phyloP scores from a whole-genome alignment of 2,888 invertebrate genomes.

The Ophioninae sp. region DNA sequence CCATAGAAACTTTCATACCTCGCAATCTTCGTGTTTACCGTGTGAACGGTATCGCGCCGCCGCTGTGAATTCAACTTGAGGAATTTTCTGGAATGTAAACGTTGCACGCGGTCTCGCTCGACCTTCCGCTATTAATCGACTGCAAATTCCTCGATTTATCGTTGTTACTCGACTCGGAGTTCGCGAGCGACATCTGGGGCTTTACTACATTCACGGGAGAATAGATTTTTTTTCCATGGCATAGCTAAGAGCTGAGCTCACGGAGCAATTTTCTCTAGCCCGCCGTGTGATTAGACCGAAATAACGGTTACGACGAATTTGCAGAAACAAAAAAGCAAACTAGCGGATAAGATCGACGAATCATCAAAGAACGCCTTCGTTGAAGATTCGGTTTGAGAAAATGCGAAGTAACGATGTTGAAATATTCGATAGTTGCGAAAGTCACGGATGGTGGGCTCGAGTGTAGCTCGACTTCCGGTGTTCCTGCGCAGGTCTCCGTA shows the following conservation, averaged over 20 bases:
- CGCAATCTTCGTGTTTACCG: constrained; percentile 45
- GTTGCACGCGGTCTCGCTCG: constrained; percentile 8
- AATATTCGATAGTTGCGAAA: not conserved
- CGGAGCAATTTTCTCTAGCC: not conserved
- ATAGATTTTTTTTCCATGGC: not conserved
- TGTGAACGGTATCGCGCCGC: constrained; percentile 50
- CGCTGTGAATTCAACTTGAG: not conserved
- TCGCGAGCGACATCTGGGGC: not conserved
- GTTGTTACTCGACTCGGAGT: constrained; percentile 10
- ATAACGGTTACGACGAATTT: not conserved
- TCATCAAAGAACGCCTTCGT: not conserved
- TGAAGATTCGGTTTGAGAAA: not conserved
- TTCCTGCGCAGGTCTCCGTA: not conserved
- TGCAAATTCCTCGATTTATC: constrained; percentile 44
- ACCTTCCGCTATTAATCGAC: constrained; percentile 52
- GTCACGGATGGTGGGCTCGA: not conserved
- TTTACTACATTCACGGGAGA: not conserved
- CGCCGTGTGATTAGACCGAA: not conserved
- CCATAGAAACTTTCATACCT: constrained; percentile 33
- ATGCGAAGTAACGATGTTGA: not conserved
- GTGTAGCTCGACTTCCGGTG: not conserved
- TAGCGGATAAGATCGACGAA: not conserved
- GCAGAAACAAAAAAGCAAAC: not conserved
- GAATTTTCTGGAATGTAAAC: not conserved
- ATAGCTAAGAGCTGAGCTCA: not conserved